Percentiles rank a stretch among this genome's conserved stretches.
Conservation (phyloP, 2,888 invertebrate species). For the Melanostoma scalare region DNA sequence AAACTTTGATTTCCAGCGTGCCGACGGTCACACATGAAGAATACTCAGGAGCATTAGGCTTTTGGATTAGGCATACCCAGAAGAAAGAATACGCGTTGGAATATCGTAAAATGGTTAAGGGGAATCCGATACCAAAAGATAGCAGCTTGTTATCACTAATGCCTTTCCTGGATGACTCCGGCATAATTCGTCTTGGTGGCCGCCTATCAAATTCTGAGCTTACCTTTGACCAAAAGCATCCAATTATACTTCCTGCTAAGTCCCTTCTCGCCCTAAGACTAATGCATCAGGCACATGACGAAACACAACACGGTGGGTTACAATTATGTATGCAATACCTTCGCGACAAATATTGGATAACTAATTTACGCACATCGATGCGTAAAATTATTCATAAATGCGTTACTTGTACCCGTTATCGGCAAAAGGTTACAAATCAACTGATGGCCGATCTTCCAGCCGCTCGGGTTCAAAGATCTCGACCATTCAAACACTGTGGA, state of each 20-base stretch:
- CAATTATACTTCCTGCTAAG: background rate
- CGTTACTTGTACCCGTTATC: background rate
- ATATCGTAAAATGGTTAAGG: background rate
- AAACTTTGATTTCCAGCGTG: background rate
- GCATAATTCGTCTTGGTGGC: background rate
- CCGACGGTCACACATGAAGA: slow-evolving; percentile 4
- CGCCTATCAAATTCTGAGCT: background rate
- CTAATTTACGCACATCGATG: slow-evolving; percentile 1
- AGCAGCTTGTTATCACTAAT: slow-evolving; percentile 1
- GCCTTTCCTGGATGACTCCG: background rate
- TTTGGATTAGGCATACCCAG: background rate
- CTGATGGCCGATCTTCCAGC: slow-evolving; percentile 12
- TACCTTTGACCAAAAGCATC: slow-evolving; percentile 3
- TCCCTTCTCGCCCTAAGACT: no score
- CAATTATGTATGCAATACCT: slow-evolving; percentile 3
- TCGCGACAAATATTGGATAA: slow-evolving; percentile 3
- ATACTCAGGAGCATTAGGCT: background rate
- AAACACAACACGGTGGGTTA: background rate
- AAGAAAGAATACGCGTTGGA: background rate
- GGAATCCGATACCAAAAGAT: background rate
- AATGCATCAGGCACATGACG: no score
- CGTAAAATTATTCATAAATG: background rate
- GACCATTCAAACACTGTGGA: slow-evolving; percentile 2
- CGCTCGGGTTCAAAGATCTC: background rate
- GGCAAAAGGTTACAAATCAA: background rate